Percentiles rank a stretch among this genome's conserved stretches.
Conservation (phyloP, 1,140 invertebrate genomes). For the Papilio machaon region DNA sequence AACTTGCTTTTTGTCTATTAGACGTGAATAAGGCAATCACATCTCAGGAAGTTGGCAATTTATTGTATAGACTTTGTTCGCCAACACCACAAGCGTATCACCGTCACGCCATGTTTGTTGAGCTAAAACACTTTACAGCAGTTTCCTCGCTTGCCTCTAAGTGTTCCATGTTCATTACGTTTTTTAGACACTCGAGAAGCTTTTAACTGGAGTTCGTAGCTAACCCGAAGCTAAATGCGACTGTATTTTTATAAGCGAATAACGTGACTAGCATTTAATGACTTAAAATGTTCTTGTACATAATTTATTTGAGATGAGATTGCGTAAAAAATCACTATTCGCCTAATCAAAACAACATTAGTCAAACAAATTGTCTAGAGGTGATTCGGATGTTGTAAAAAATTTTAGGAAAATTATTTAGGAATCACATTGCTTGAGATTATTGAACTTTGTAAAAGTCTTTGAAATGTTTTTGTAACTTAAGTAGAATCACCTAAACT, state of each 20-base stretch:
- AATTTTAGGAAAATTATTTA: conserved; percentile 43
- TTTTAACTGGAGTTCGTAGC: conserved; percentile 39
- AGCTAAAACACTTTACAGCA: background rate
- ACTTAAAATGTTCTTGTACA: conserved; percentile 38
- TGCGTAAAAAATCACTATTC: conserved; percentile 68
- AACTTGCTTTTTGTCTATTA: conserved; percentile 68
- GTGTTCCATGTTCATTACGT: conserved; percentile 26
- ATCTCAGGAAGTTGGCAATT: conserved; percentile 71
- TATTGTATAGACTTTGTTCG: conserved; percentile 46
- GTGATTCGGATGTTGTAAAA: conserved; percentile 47
- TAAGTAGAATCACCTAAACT: background rate
- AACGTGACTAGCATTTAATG: conserved; percentile 58
- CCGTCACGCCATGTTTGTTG: conserved; percentile 28
- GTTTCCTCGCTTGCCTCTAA: background rate
- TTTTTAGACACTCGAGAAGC: conserved; percentile 41
- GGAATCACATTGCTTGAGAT: conserved; percentile 54
- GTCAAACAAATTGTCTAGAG: conserved; percentile 58
- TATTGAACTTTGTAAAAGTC: conserved; percentile 4
- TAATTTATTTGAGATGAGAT: conserved; percentile 45
- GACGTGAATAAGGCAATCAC: conserved; percentile 67
- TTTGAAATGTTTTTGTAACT: background rate
- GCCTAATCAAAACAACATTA: conserved; percentile 78
- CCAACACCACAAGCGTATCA: conserved; percentile 44
- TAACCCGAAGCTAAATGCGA: conserved; percentile 45
- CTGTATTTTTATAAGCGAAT: conserved; percentile 52